Percentiles rank a stretch among this genome's conserved stretches.
phyloP scores from a whole-genome alignment of 1,140 invertebrate genomes.

The Sitophilus oryzae region DNA sequence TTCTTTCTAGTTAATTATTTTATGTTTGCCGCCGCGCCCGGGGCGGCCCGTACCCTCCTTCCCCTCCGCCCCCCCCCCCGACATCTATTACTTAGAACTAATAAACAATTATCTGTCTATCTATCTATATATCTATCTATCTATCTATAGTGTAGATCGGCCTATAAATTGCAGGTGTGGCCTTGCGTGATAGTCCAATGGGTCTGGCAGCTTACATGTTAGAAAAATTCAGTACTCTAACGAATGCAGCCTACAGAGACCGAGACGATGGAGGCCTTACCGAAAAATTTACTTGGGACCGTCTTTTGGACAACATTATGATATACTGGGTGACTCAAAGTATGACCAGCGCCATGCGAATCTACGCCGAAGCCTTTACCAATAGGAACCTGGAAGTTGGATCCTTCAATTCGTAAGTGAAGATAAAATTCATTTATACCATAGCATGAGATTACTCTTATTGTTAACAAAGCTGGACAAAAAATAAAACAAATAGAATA shows the following conservation, averaged over 20 bases:
- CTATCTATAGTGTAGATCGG: background rate
- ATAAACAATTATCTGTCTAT: too few relatives aligned
- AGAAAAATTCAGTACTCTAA: slow-evolving; percentile 78
- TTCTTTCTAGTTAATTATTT: too few relatives aligned
- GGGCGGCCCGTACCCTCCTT: too few relatives aligned
- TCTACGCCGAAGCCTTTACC: slow-evolving; percentile 64
- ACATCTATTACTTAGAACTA: too few relatives aligned
- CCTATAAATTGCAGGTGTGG: slow-evolving; percentile 48
- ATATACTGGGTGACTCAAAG: slow-evolving; percentile 76
- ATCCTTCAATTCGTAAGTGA: too few relatives aligned
- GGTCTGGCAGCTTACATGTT: slow-evolving; percentile 77
- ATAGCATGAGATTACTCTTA: too few relatives aligned
- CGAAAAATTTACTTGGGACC: slow-evolving; percentile 59
- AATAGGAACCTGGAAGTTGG: slow-evolving; percentile 40
- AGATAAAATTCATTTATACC: too few relatives aligned
- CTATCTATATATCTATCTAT: background rate
- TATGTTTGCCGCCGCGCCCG: too few relatives aligned
- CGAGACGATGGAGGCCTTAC: slow-evolving; percentile 68
- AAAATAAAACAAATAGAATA: too few relatives aligned
- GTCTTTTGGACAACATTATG: slow-evolving; percentile 84
- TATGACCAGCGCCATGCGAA: slow-evolving; percentile 68
- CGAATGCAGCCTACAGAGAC: slow-evolving; percentile 52
- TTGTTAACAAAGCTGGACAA: too few relatives aligned
- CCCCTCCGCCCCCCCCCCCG: too few relatives aligned
- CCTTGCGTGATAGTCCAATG: slow-evolving; percentile 60